Percentiles rank a stretch among this genome's conserved stretches.
Evolutionary conservation across 2,888 invertebrate genomes (phyloP).

Genomic region (Zaprionus lineosus): DNA sequence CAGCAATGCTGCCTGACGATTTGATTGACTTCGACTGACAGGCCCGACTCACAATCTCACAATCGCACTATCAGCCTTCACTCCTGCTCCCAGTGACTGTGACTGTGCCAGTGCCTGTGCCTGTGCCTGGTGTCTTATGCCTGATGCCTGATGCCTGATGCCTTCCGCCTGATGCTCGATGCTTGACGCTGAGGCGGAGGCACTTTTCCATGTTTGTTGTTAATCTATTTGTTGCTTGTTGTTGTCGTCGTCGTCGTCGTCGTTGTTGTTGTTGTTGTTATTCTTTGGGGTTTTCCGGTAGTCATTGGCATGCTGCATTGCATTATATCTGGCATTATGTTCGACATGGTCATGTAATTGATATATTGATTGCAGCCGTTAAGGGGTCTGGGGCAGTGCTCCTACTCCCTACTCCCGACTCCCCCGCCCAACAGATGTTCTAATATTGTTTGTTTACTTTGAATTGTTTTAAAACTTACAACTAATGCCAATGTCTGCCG

Average conservation of each 20-base stretch:
- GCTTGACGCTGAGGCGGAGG: slow-evolving; percentile 1
- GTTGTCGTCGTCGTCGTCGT: slow-evolving; percentile 17
- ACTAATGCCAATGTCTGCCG: slow-evolving; percentile 44
- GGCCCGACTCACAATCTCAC: slow-evolving; percentile 1
- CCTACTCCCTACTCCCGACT: slow-evolving; percentile 1
- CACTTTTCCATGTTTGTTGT: slow-evolving; percentile 41
- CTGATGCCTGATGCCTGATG: slow-evolving; percentile 24
- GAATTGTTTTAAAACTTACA: slow-evolving; percentile 66
- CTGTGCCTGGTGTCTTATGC: too few relatives aligned
- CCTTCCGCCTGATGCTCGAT: slow-evolving; percentile 6
- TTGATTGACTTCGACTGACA: slow-evolving; percentile 73
- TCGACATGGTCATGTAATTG: slow-evolving; percentile 68
- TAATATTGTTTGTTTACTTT: slow-evolving; percentile 59
- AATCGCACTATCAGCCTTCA: too few relatives aligned
- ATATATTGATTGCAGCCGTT: slow-evolving; percentile 59
- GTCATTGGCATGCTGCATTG: slow-evolving; percentile 42
- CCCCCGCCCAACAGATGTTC: slow-evolving; percentile 56
- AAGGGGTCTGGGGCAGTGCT: slow-evolving; percentile 11
- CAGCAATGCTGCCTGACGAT: slow-evolving; percentile 57
- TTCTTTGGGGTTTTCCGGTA: slow-evolving; percentile 65
- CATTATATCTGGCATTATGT: slow-evolving; percentile 61
- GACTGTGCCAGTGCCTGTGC: too few relatives aligned
- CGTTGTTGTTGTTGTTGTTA: slow-evolving; percentile 15
- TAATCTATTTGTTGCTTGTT: slow-evolving; percentile 14
- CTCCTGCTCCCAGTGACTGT: too few relatives aligned